Percentiles rank a stretch among this genome's conserved stretches.
Evolutionary conservation across 2,113 vertebrate species (phyloP).

Genomic region (Aythya baeri): DNA sequence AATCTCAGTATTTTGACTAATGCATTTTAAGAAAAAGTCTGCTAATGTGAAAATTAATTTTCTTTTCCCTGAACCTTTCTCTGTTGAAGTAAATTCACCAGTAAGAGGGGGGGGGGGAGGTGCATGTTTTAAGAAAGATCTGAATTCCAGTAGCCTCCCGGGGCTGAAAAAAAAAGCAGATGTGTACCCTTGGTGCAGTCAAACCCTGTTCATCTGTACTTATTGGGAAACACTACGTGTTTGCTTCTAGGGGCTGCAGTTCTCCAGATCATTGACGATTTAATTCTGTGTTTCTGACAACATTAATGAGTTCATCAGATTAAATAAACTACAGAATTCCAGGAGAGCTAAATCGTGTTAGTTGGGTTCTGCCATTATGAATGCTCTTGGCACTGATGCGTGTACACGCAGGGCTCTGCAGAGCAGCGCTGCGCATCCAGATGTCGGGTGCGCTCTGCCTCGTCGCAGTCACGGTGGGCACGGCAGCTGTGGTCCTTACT

Average conservation of each 20-base stretch:
- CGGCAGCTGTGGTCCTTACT: neutral
- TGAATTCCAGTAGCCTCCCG: neutral
- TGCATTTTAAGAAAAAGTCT: neutral
- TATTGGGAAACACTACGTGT: fast-evolving
- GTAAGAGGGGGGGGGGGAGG: neutral
- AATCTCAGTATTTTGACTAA: fast-evolving
- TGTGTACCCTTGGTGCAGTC: fast-evolving
- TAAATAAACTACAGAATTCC: neutral
- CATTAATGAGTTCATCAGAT: neutral
- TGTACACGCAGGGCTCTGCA: neutral
- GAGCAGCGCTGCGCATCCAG: fast-evolving
- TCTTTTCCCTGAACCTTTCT: neutral
- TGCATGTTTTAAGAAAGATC: neutral
- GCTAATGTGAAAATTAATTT: neutral
- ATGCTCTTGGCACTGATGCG: fast-evolving
- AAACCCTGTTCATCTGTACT: fast-evolving
- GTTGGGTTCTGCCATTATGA: fast-evolving
- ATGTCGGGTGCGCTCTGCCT: no score
- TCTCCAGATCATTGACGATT: neutral
- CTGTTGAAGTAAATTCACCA: neutral
- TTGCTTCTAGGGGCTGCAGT: neutral
- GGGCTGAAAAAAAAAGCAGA: neutral
- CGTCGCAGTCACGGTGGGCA: no score
- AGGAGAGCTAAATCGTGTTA: neutral
- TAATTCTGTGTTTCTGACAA: neutral